Evolutionary conservation across 2,113 vertebrate species (phyloP).

Genomic region (Alectura lathami): DNA sequence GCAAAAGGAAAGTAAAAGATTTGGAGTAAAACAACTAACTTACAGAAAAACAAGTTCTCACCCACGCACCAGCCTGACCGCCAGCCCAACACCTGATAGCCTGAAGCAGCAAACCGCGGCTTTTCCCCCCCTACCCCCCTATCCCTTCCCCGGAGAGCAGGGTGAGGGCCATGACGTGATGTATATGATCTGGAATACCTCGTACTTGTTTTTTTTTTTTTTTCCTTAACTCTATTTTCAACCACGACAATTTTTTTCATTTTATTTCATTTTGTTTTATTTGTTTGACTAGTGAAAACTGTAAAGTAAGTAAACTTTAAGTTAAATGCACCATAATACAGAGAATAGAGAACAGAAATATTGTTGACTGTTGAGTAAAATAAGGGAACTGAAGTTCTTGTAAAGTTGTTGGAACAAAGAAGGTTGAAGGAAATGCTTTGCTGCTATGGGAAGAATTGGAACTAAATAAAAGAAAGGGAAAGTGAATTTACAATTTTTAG

Average conservation of each 20-base stretch:
- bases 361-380: background rate
- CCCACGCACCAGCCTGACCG: too few species aligned
- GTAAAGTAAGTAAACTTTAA: background rate
- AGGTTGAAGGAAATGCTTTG: background rate
- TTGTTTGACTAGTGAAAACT: background rate
- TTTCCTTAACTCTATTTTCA: background rate
- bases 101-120: too few species aligned
- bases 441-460: background rate
- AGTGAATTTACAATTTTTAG: background rate
- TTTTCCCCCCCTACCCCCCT: too few species aligned
- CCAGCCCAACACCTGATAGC: too few species aligned
- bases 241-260: background rate
- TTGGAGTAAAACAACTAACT: too few species aligned
- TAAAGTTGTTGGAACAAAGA: background rate
- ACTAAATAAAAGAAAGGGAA: background rate
- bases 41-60: too few species aligned
- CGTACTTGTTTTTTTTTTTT: background rate
- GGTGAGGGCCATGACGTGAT: too few species aligned
- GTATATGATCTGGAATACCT: too few species aligned
- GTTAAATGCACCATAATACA: background rate
- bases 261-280: background rate
- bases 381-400: background rate
- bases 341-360: background rate
- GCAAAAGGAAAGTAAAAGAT: too few species aligned
- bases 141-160: too few species aligned